phyloP scores from a whole-genome alignment of 2,888 invertebrate genomes.

The Drosophila vallismaia region DNA sequence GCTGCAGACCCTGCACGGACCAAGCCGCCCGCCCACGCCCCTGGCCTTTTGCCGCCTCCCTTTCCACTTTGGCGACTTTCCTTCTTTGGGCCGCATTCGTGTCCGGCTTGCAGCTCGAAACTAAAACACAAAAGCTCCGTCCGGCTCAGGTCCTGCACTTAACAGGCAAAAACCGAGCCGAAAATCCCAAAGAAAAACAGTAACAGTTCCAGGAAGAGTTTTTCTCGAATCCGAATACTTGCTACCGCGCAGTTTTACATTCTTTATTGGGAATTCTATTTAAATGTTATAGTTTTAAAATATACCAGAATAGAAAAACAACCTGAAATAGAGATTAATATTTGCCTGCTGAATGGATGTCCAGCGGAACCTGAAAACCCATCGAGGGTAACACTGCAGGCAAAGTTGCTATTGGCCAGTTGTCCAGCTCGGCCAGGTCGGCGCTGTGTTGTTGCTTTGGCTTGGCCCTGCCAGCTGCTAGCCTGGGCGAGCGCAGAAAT shows the following conservation, averaged over 20 bases:
- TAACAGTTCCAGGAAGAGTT: slow-evolving; percentile 31
- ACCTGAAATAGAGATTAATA: too few relatives aligned
- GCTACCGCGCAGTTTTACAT: background rate
- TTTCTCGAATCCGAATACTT: background rate
- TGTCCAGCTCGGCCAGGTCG: slow-evolving; percentile 31
- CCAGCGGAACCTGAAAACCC: background rate
- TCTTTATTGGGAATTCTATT: too few relatives aligned
- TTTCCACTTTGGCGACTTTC: slow-evolving; percentile 26
- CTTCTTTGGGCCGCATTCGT: slow-evolving; percentile 50
- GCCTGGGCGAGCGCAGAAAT: slow-evolving; percentile 39
- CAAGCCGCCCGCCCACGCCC: background rate
- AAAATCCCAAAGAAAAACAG: slow-evolving; percentile 74
- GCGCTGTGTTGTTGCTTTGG: slow-evolving; percentile 23
- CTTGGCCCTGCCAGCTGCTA: slow-evolving; percentile 46
- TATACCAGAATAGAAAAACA: too few relatives aligned
- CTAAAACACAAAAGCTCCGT: slow-evolving; percentile 73
- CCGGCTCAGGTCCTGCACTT: slow-evolving; percentile 64
- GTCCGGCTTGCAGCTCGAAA: slow-evolving; percentile 70
- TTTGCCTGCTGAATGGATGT: background rate
- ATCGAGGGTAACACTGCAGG: slow-evolving; percentile 29
- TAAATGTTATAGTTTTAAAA: too few relatives aligned
- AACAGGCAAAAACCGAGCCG: slow-evolving; percentile 55
- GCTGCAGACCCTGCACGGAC: slow-evolving; percentile 10
- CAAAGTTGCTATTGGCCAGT: slow-evolving; percentile 14
- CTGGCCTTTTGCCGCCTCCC: background rate